A percentile compares a stretch with the other conserved stretches of the same genome.
Evolutionary conservation across 2,888 invertebrate genomes (phyloP).

Genomic region (Eurytoma adleriae): DNA sequence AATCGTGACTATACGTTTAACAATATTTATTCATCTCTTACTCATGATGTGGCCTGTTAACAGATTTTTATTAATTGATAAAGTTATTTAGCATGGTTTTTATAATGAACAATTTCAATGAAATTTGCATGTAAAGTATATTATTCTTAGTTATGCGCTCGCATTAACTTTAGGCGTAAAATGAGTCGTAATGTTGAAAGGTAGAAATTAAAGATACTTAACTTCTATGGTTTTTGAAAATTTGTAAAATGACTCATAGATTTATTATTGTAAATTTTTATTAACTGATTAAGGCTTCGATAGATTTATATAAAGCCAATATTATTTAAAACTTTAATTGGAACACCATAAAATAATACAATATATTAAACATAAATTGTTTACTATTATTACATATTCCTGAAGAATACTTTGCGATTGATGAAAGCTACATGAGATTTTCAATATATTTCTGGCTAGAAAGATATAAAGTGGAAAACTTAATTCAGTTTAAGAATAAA

Average conservation of each 20-base stretch:
- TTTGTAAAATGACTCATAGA: slow-evolving; percentile 21
- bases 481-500: too few relatives aligned
- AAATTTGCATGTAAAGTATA: slow-evolving; percentile 39
- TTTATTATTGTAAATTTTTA: slow-evolving; percentile 39
- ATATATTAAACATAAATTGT: neutral
- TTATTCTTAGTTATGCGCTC: slow-evolving; percentile 27
- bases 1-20: slow-evolving; percentile 21
- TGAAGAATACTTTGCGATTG: too few relatives aligned
- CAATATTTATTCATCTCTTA: slow-evolving; percentile 26
- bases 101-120: slow-evolving; percentile 21
- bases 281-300: slow-evolving; percentile 9
- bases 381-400: too few relatives aligned
- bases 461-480: too few relatives aligned
- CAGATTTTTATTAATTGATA: slow-evolving; percentile 43
- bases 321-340: slow-evolving; percentile 22
- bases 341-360: slow-evolving; percentile 27
- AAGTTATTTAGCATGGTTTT: slow-evolving; percentile 34
- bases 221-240: slow-evolving; percentile 17
- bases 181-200: slow-evolving; percentile 10
- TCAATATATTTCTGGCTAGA: too few relatives aligned
- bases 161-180: slow-evolving; percentile 29
- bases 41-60: slow-evolving; percentile 19
- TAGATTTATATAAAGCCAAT: slow-evolving; percentile 19
- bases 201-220: slow-evolving; percentile 3
- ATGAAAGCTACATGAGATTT: too few relatives aligned